A percentile compares a stretch with the other conserved stretches of the same genome.
phyloP scores from a whole-genome alignment of 2,113 vertebrate species.

The Eptatretus burgeri region DNA sequence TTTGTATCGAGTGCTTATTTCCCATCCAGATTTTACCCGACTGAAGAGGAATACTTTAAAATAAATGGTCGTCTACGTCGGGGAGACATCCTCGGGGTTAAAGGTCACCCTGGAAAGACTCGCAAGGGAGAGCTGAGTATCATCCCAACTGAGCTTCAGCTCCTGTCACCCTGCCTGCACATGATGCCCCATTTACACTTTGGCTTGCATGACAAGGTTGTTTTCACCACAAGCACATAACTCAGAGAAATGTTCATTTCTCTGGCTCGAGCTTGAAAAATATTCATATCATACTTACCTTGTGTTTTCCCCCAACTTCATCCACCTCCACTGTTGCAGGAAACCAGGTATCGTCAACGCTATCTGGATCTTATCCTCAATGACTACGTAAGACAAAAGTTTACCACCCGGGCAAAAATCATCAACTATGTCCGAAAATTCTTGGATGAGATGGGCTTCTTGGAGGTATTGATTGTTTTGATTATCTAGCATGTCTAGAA shows the following conservation, averaged over 20 bases:
- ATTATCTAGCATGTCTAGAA: no score
- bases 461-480: constrained; percentile 29
- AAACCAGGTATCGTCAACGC: constrained; percentile 72
- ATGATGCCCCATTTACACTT: constrained; percentile 97
- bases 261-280: neutral
- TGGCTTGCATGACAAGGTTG: constrained; percentile 90
- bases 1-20: neutral
- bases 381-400: constrained; percentile 70
- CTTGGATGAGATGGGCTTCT: constrained; percentile 60
- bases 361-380: constrained; percentile 93
- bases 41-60: constrained; percentile 41
- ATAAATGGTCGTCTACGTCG: constrained; percentile 66
- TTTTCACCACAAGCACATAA: neutral
- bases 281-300: neutral
- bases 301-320: neutral
- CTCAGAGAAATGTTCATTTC: neutral
- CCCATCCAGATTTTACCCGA: constrained; percentile 42
- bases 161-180: constrained; percentile 73
- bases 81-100: constrained; percentile 68
- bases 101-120: constrained; percentile 76
- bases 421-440: constrained; percentile 68
- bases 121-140: constrained; percentile 88
- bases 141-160: constrained; percentile 49
- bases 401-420: constrained; percentile 56
- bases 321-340: constrained; percentile 19